Conservation (phyloP, 2,113 vertebrate genomes). For the Mionectes macconnelli region DNA sequence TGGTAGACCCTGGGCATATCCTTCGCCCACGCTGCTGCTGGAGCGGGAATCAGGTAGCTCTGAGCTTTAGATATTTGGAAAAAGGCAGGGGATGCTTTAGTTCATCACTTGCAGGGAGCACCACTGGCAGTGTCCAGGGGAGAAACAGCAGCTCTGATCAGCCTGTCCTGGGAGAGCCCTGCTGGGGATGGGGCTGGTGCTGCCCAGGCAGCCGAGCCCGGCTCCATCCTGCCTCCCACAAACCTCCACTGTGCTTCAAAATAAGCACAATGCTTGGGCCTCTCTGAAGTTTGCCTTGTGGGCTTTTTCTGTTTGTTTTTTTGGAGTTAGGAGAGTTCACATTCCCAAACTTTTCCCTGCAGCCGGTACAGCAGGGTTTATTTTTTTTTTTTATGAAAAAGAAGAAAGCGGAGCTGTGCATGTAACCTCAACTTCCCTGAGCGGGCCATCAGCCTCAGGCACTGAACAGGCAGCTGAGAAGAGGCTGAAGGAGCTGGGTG, state of each 20-base stretch:
- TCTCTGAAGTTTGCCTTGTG: conserved; percentile 33
- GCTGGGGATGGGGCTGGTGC: neutral
- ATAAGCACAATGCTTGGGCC: neutral
- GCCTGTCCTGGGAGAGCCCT: accelerated
- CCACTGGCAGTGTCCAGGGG: neutral
- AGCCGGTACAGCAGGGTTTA: conserved; percentile 10
- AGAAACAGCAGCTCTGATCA: neutral
- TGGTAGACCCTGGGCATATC: neutral
- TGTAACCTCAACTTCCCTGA: neutral
- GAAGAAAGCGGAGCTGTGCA: conserved; percentile 2
- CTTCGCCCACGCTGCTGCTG: accelerated
- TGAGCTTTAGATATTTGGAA: neutral
- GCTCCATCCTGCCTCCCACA: neutral
- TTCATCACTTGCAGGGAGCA: neutral
- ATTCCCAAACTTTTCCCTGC: conserved; percentile 39
- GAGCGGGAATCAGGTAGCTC: neutral
- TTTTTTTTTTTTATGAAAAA: conserved; percentile 2
- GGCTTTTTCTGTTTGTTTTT: conserved; percentile 47
- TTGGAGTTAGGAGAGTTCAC: conserved; percentile 47
- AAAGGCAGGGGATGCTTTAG: neutral
- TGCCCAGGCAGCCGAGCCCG: accelerated
- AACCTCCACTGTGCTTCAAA: neutral
- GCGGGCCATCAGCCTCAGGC: conserved; percentile 16
- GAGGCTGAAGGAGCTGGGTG: neutral
- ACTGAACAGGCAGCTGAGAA: neutral